These are phyloP conservation scores for Aphelenchoides avenae DNA, from an alignment of 1,140 invertebrate genomes.

Conservation along the genomic window DNA sequence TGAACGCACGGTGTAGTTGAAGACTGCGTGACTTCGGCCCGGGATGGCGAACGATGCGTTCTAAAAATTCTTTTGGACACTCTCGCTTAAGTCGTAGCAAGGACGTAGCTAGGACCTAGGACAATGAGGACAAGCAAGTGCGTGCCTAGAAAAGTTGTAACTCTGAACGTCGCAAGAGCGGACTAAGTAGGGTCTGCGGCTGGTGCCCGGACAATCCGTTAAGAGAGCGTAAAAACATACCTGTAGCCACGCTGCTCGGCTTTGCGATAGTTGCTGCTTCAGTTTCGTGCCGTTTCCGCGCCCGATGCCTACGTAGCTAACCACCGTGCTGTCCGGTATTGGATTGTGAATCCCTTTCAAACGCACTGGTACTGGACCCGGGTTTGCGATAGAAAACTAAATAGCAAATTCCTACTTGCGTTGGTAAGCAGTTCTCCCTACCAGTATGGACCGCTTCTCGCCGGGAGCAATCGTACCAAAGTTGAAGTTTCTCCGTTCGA, in stretches of 20 bases:
- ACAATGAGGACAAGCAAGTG: too few relatives aligned
- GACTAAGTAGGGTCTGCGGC: too few relatives aligned
- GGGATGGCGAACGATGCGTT: constrained; percentile 34
- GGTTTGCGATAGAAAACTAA: constrained; percentile 29
- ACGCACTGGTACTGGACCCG: constrained; percentile 23
- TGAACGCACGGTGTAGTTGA: constrained; percentile 21
- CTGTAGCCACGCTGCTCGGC: constrained; percentile 6
- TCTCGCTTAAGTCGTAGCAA: too few relatives aligned
- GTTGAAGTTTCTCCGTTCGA: constrained; percentile 67
- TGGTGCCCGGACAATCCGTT: too few relatives aligned
- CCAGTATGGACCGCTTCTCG: constrained; percentile 66
- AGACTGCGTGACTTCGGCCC: constrained; percentile 31
- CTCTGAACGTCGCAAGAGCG: too few relatives aligned
- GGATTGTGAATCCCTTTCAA: too few relatives aligned
- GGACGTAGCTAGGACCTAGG: too few relatives aligned
- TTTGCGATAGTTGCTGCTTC: constrained; percentile 1
- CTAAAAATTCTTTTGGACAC: too few relatives aligned
- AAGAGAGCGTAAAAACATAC: constrained; percentile 6
- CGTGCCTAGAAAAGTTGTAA: too few relatives aligned
- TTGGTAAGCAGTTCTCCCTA: too few relatives aligned
- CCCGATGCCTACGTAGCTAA: constrained; percentile 25
- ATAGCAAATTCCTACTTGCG: too few relatives aligned
- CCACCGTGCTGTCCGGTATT: too few relatives aligned
- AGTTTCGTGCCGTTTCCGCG: constrained; percentile 24
- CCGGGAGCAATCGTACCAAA: constrained; percentile 72